These are phyloP conservation scores for Emmelina monodactyla DNA, from an alignment of 2,888 invertebrate genomes.

Conservation along the genomic window DNA sequence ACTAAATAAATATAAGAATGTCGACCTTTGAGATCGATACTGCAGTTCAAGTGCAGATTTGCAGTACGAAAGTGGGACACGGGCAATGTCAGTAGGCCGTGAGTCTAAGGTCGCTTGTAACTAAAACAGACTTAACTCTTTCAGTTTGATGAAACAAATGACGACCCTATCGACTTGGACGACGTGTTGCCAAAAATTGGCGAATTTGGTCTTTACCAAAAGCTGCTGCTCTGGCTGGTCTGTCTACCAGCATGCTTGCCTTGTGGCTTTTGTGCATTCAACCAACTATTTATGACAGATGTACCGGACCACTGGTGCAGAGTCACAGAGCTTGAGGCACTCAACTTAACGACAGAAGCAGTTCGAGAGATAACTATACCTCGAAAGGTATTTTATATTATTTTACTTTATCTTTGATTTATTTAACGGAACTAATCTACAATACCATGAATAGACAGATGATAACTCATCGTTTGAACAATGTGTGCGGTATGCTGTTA, in stretches of 20 bases:
- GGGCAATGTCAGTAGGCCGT: too few relatives aligned
- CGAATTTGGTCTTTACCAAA: constrained; percentile 90
- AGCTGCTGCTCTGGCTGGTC: constrained; percentile 82
- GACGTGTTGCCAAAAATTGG: constrained; percentile 86
- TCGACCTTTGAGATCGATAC: not conserved
- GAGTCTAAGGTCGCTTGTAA: not conserved
- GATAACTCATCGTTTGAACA: constrained; percentile 68
- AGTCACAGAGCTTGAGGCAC: constrained; percentile 69
- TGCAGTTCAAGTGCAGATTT: constrained; percentile 1
- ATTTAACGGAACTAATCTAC: not conserved
- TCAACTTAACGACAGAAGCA: constrained; percentile 62
- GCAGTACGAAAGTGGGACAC: too few relatives aligned
- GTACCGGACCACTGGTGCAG: constrained; percentile 87
- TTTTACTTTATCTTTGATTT: constrained; percentile 14
- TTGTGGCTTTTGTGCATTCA: constrained; percentile 91
- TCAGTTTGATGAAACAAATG: constrained; percentile 41
- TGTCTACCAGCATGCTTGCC: constrained; percentile 90
- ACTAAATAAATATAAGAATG: too few relatives aligned
- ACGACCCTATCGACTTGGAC: constrained; percentile 77
- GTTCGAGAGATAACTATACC: constrained; percentile 74
- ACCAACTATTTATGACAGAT: constrained; percentile 91
- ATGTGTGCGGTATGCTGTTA: constrained; percentile 75
- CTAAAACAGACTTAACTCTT: constrained; percentile 13
- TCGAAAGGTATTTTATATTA: constrained; percentile 34
- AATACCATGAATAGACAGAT: constrained; percentile 20